Conservation (phyloP, 2,113 vertebrate species). For the Odontophorus gujanensis region DNA sequence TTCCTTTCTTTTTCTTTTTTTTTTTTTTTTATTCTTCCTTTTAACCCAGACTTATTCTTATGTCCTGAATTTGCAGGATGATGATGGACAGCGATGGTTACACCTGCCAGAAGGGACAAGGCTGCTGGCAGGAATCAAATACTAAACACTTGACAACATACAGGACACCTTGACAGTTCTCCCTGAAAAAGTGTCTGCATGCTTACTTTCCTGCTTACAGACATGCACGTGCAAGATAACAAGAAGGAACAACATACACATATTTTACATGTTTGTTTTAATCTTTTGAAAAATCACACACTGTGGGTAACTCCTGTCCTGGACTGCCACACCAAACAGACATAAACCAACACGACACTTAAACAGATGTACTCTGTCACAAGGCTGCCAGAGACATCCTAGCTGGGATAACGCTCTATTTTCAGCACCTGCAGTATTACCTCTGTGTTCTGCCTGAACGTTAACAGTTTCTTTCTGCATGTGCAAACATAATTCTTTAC, state of each 20-base stretch:
- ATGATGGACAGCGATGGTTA: fast-evolving
- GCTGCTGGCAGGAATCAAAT: not conserved
- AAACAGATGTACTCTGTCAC: not conserved
- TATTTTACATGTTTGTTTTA: not conserved
- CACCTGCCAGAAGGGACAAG: not conserved
- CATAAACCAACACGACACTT: not conserved
- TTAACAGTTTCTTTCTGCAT: not conserved
- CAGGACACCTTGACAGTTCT: not conserved
- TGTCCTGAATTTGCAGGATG: not conserved
- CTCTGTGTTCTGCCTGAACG: not conserved
- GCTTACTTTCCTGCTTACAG: not conserved
- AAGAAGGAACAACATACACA: not conserved
- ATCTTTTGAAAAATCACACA: not conserved
- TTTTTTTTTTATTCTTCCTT: not conserved
- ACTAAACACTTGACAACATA: fast-evolving
- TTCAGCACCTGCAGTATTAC: not conserved
- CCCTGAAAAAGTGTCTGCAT: not conserved
- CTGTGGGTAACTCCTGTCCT: not conserved
- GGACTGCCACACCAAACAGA: not conserved
- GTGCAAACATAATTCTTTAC: not conserved
- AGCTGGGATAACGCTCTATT: not conserved
- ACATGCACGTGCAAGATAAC: fast-evolving
- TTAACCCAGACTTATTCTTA: not conserved
- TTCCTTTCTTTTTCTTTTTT: not conserved
- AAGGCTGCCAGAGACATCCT: not conserved